These are phyloP conservation scores for Hippocampus mohnikei DNA, from an alignment of 2,113 vertebrate species.

Conservation along the genomic window DNA sequence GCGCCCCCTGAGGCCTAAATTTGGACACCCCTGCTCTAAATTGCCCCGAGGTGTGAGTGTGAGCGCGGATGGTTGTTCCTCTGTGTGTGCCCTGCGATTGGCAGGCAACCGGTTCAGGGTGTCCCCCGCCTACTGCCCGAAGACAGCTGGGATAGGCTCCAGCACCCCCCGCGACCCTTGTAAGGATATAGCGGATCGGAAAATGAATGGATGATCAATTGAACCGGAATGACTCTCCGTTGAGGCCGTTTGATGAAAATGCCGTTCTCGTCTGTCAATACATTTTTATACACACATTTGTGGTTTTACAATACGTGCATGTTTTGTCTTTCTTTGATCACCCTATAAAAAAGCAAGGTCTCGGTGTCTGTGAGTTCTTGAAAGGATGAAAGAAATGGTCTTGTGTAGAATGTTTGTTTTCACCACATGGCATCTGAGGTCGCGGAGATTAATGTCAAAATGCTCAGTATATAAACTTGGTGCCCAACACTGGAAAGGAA, in stretches of 20 bases:
- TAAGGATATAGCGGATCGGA: too few species aligned
- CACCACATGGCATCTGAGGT: background rate
- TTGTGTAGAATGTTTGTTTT: slow-evolving; percentile 4
- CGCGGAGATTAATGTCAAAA: slow-evolving; percentile 1
- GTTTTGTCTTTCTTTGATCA: background rate
- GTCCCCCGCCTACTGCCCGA: too few species aligned
- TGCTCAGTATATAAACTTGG: slow-evolving; percentile 5
- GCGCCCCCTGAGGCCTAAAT: too few species aligned
- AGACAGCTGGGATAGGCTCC: too few species aligned
- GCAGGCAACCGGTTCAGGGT: too few species aligned
- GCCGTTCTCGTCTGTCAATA: background rate
- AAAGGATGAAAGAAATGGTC: slow-evolving; percentile 1
- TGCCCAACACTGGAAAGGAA: slow-evolving; percentile 1
- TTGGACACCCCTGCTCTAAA: too few species aligned
- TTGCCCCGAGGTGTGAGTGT: too few species aligned
- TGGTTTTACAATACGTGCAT: background rate
- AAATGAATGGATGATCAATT: background rate
- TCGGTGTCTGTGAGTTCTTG: background rate
- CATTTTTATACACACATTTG: background rate
- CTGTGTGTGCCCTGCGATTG: too few species aligned
- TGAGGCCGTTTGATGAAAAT: background rate
- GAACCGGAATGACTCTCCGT: background rate
- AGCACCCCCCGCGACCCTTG: too few species aligned
- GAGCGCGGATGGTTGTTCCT: too few species aligned
- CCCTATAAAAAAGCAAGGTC: background rate